Evolutionary conservation across 2,888 invertebrate genomes (phyloP).

Genomic region (Caenorhabditis sinica): DNA sequence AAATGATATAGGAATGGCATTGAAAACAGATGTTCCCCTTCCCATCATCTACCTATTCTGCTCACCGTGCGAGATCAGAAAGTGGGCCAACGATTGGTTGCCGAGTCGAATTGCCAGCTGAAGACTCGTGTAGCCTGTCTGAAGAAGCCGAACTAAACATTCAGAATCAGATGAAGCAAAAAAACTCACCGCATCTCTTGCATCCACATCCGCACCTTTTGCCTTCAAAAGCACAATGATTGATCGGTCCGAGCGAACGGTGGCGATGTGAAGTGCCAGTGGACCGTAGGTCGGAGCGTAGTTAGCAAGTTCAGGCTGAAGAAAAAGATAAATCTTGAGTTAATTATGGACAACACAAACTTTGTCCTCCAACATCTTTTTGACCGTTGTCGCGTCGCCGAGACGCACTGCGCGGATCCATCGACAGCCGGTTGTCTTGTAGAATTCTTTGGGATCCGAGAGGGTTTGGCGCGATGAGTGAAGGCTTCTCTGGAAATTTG

Average conservation of each 20-base stretch:
- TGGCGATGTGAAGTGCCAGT: slow-evolving; percentile 53
- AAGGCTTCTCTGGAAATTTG: slow-evolving; percentile 55
- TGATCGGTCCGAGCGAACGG: slow-evolving; percentile 42
- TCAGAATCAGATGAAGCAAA: not conserved
- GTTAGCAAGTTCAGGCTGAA: slow-evolving; percentile 57
- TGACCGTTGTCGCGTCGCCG: slow-evolving; percentile 43
- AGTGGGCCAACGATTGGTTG: slow-evolving; percentile 58
- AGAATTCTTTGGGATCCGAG: slow-evolving; percentile 57
- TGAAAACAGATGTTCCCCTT: slow-evolving; percentile 58
- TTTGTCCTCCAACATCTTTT: slow-evolving; percentile 62
- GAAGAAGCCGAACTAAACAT: slow-evolving; percentile 25
- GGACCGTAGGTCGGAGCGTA: slow-evolving; percentile 59
- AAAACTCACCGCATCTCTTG: slow-evolving; percentile 51
- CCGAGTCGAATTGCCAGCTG: slow-evolving; percentile 49
- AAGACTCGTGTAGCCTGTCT: slow-evolving; percentile 66
- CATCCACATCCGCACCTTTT: slow-evolving; percentile 60
- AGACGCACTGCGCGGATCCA: slow-evolving; percentile 57
- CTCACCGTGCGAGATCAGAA: slow-evolving; percentile 67
- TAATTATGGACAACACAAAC: not conserved
- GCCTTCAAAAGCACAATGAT: slow-evolving; percentile 46
- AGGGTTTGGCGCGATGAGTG: slow-evolving; percentile 60
- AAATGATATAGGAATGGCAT: slow-evolving; percentile 52
- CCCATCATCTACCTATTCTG: not conserved
- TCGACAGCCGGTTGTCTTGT: slow-evolving; percentile 40
- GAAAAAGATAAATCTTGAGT: not conserved